Evolutionary conservation across 2,888 invertebrate genomes (phyloP).

Genomic region (Tetramorium bicarinatum): DNA sequence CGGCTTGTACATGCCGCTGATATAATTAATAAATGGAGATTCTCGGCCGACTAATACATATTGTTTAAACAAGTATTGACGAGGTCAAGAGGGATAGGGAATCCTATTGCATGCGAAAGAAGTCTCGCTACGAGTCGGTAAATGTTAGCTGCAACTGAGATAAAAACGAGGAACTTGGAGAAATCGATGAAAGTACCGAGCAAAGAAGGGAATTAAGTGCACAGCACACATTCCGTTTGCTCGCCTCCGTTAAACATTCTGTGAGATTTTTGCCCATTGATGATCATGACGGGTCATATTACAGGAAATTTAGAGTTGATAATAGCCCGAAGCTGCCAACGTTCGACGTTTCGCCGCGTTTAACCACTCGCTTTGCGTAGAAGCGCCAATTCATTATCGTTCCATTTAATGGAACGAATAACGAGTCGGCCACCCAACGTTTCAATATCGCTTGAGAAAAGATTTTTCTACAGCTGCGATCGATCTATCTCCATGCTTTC

Average conservation of each 20-base stretch:
- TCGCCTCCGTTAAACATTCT: conserved; percentile 11
- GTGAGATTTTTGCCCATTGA: conserved; percentile 10
- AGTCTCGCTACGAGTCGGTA: conserved; percentile 9
- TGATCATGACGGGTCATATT: conserved; percentile 5
- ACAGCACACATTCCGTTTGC: conserved; percentile 20
- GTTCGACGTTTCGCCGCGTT: neutral
- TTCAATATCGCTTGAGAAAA: neutral
- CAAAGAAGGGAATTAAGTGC: conserved; percentile 27
- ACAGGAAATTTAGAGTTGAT: neutral
- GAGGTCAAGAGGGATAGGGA: neutral
- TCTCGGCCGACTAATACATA: conserved; percentile 27
- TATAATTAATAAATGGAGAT: conserved; percentile 65
- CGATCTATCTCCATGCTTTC: neutral
- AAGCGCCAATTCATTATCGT: conserved; percentile 11
- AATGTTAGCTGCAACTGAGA: conserved; percentile 13
- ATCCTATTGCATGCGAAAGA: neutral
- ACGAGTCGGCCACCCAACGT: neutral
- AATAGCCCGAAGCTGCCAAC: conserved; percentile 18
- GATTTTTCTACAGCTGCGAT: neutral
- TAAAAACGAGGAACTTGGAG: neutral
- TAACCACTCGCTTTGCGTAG: neutral
- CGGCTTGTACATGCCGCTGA: conserved; percentile 11
- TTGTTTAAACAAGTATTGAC: conserved; percentile 44
- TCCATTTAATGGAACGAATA: conserved; percentile 16
- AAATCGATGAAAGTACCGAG: conserved; percentile 15